A percentile compares a stretch with the other conserved stretches of the same genome.
Evolutionary conservation across 2,797 vertebrate species (phyloP).

Genomic region (Phaenicophaeus curvirostris): DNA sequence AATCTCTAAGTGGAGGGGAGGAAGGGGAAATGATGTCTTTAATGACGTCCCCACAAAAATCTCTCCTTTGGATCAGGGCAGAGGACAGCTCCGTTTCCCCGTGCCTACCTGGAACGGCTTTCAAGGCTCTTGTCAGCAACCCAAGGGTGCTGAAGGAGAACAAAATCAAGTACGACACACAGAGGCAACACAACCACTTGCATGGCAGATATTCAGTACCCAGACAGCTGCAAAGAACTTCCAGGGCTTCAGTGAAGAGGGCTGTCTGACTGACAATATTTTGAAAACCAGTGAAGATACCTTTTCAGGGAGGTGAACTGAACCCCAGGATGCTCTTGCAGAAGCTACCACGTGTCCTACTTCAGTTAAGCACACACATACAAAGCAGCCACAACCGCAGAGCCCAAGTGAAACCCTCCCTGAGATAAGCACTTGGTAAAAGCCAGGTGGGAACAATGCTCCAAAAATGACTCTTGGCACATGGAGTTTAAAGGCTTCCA

Average conservation of each 20-base stretch:
- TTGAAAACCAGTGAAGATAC: not conserved
- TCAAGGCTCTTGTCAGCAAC: not conserved
- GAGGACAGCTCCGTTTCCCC: not conserved
- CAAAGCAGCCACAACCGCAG: not conserved
- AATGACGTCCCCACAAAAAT: not conserved
- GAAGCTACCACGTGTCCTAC: not conserved
- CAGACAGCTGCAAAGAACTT: not conserved
- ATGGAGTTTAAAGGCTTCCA: not conserved
- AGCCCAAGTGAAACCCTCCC: not conserved
- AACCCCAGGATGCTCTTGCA: not conserved
- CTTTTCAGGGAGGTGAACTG: not conserved
- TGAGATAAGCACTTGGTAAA: not conserved
- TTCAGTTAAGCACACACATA: not conserved
- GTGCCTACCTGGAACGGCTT: not conserved
- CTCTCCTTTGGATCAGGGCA: not conserved
- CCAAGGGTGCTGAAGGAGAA: not conserved
- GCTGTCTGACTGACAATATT: not conserved
- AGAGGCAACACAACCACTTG: not conserved
- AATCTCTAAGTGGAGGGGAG: not conserved
- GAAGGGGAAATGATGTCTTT: not conserved
- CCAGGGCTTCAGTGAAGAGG: not conserved
- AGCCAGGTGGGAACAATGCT: not conserved
- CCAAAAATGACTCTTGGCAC: not conserved
- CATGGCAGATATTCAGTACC: not conserved
- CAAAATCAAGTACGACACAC: not conserved